phyloP scores from a whole-genome alignment of 2,888 invertebrate species.

The Leptinotarsa juncta region DNA sequence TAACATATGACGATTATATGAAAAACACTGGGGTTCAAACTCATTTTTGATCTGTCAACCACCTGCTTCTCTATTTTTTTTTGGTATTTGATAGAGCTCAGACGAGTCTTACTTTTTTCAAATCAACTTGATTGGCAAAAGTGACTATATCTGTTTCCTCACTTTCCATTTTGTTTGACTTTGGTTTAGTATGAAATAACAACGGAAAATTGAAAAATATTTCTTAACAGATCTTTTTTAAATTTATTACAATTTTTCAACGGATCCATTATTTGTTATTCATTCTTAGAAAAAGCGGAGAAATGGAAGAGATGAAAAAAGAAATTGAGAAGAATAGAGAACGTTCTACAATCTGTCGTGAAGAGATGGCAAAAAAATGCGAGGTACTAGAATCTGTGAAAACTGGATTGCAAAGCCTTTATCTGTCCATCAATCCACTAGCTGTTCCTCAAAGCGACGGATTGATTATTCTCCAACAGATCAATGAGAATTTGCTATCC shows the following conservation, averaged over 20 bases:
- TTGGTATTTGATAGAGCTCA: no score
- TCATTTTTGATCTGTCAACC: no score
- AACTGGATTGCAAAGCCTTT: constrained; percentile 49
- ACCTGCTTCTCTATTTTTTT: no score
- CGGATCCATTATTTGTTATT: not conserved
- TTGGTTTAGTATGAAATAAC: no score
- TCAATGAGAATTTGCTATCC: constrained; percentile 35
- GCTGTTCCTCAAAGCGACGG: constrained; percentile 46
- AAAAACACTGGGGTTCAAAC: no score
- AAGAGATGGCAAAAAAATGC: constrained; percentile 58
- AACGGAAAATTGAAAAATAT: no score
- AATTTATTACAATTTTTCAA: not conserved
- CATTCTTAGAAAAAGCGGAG: constrained; percentile 75
- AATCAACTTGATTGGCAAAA: no score
- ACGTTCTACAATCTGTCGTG: constrained; percentile 63
- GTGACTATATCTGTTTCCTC: no score
- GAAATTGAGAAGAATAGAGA: constrained; percentile 69
- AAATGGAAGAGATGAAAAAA: constrained; percentile 74
- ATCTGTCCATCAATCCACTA: constrained; percentile 53
- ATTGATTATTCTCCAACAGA: constrained; percentile 33
- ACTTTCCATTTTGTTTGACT: no score
- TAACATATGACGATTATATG: not conserved
- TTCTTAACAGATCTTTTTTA: no score
- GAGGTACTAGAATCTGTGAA: constrained; percentile 49
- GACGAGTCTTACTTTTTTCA: no score